Base-by-base conservation (phyloP, 2,797 vertebrate genomes). In the Mastacembelus armatus region DNA sequence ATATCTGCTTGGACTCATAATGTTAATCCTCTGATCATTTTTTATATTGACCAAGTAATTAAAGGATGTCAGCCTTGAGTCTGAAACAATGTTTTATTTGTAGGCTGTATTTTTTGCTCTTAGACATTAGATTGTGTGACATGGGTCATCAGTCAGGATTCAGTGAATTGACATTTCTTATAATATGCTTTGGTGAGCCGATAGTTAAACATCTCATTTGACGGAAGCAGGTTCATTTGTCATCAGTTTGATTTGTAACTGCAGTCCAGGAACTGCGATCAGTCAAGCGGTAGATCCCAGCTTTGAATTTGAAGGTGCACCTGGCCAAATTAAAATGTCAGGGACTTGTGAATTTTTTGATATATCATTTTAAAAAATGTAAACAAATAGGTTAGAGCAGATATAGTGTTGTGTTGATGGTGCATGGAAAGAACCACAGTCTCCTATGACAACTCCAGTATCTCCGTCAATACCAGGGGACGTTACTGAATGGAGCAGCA, bases 171-270 rank as follows among this genome's bases (percentile, higher is more conserved):
- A 74, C 71, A 60, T 61, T 14, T 59, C 42, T 63, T 68, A 38
- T 49, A 32, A 71, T 45, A 55, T 66, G 58, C 74, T 73, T 63
- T 14, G 24, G 30, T 68, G 59, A 48, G 26, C 39, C 21, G 67
- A 58, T 45, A 52, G 12, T 73, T 64, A 56, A 80, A 76, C 57
- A 36, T 78, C 49, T 81, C 55, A 50, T 70, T 74, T 78, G 22
- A 77, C 45, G 15, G 38, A 59, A 47, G 49, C 66, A 4, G 9
- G 49, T 48, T 66, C 10, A 76, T 80, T 67, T 63, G 36, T 68
- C 60, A 43, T 56, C 27, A 2, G 10, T 26, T 45, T 44, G 0
- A 30, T 59, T 43, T 69, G 21, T 5, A n/a, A n/a, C 50, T 5
- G 11, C 24, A 38, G 14, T 19, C 3, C 12, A 9, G 32, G 2